A percentile compares a stretch with the other conserved stretches of the same genome.
Evolutionary conservation across 2,113 vertebrate genomes (phyloP).

Genomic region (Setophaga kirtlandii): DNA sequence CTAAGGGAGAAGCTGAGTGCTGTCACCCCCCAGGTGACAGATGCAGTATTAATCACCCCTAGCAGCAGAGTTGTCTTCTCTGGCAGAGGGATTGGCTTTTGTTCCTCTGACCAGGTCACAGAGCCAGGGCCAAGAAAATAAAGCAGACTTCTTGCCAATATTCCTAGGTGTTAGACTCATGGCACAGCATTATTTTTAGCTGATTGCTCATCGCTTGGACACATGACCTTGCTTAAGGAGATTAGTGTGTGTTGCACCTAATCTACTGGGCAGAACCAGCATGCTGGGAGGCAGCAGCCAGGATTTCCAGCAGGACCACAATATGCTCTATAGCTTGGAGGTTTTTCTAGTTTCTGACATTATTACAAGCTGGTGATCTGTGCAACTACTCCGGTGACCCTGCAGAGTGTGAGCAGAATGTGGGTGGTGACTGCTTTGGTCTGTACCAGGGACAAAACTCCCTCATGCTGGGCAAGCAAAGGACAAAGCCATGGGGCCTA

Average conservation of each 20-base stretch:
- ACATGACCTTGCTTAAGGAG: slow-evolving; percentile 40
- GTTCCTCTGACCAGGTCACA: slow-evolving; percentile 52
- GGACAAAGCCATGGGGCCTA: background rate
- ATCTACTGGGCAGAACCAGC: background rate
- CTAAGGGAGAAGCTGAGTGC: background rate
- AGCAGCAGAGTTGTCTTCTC: background rate
- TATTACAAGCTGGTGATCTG: background rate
- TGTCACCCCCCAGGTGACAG: slow-evolving; percentile 25
- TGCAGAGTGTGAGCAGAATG: background rate
- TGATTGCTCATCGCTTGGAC: slow-evolving; percentile 33
- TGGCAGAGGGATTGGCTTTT: slow-evolving; percentile 28
- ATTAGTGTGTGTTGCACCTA: background rate
- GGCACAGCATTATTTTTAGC: slow-evolving; percentile 60
- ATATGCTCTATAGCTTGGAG: background rate
- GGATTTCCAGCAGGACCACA: background rate
- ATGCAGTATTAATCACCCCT: slow-evolving; percentile 21
- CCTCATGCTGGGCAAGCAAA: accelerated
- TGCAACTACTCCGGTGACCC: background rate
- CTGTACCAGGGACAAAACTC: background rate
- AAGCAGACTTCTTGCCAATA: slow-evolving; percentile 21
- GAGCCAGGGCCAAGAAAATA: slow-evolving; percentile 42
- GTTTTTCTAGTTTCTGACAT: background rate
- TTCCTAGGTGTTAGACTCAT: slow-evolving; percentile 34
- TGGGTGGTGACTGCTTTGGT: accelerated
- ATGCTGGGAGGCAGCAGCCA: background rate